A percentile compares a stretch with the other conserved stretches of the same genome.
phyloP scores from a whole-genome alignment of 2,888 invertebrate genomes.

The Luffia ferchaultella region DNA sequence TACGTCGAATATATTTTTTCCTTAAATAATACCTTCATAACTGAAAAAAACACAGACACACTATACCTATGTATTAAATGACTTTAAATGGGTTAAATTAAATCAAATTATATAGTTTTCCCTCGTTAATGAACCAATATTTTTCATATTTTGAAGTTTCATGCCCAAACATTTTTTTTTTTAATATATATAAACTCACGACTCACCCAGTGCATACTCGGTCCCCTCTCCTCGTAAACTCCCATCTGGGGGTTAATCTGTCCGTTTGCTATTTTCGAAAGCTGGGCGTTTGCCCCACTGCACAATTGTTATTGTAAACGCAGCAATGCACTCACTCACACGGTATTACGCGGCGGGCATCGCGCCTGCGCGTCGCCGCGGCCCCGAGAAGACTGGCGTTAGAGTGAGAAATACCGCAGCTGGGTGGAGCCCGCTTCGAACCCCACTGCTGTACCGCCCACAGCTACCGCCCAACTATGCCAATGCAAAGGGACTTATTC shows the following conservation, averaged over 20 bases:
- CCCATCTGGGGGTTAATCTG: constrained; percentile 81
- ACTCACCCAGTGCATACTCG: constrained; percentile 92
- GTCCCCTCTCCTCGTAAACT: constrained; percentile 89
- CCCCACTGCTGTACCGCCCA: constrained; percentile 3
- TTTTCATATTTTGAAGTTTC: constrained; percentile 5
- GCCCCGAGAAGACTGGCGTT: constrained; percentile 45
- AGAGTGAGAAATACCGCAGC: constrained; percentile 18
- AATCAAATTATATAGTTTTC: background rate
- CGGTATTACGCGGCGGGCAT: constrained; percentile 9
- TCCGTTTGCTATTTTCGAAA: constrained; percentile 60
- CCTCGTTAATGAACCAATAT: background rate
- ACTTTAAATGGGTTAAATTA: no score
- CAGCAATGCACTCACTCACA: constrained; percentile 37
- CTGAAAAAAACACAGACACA: no score
- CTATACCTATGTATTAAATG: no score
- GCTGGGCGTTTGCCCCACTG: constrained; percentile 55
- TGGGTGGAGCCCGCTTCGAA: constrained; percentile 16
- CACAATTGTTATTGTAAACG: constrained; percentile 22
- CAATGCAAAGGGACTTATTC: background rate
- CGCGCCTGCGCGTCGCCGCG: constrained; percentile 37
- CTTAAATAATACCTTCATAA: no score
- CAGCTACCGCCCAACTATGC: background rate
- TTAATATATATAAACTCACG: background rate
- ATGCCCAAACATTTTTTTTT: constrained; percentile 11
- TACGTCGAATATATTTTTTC: no score